These are phyloP conservation scores for Dromius quadrimaculatus DNA, from an alignment of 2,888 invertebrate species.

Conservation along the genomic window DNA sequence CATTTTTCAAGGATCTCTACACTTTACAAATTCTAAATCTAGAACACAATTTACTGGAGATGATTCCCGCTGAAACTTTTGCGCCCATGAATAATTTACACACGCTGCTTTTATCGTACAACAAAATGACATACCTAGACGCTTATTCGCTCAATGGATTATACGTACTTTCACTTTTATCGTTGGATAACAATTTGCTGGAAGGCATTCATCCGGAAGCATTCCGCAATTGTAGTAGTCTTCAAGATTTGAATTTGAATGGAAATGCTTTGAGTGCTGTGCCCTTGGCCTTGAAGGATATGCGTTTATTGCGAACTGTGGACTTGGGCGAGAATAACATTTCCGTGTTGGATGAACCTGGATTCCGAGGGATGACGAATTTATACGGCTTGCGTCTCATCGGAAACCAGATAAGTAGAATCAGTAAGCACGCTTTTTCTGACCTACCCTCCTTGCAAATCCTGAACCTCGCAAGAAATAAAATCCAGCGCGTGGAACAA, in stretches of 20 bases:
- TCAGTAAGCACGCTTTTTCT: slow-evolving; percentile 82
- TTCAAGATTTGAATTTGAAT: slow-evolving; percentile 91
- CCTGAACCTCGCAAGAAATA: slow-evolving; percentile 89
- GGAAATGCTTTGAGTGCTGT: slow-evolving; percentile 85
- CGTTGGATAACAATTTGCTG: slow-evolving; percentile 87
- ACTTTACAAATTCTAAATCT: slow-evolving; percentile 88
- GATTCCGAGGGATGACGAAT: slow-evolving; percentile 86
- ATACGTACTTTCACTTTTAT: slow-evolving; percentile 86
- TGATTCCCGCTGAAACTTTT: slow-evolving; percentile 88
- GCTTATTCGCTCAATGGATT: slow-evolving; percentile 89
- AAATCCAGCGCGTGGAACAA: slow-evolving; percentile 80
- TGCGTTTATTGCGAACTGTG: slow-evolving; percentile 87
- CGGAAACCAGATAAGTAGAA: slow-evolving; percentile 87
- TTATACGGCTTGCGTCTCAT: slow-evolving; percentile 90
- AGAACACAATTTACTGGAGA: slow-evolving; percentile 86
- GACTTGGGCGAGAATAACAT: slow-evolving; percentile 94
- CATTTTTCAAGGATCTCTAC: slow-evolving; percentile 87
- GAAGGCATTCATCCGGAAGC: slow-evolving; percentile 88
- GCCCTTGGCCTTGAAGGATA: slow-evolving; percentile 85
- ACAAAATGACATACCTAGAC: slow-evolving; percentile 86
- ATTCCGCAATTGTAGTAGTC: slow-evolving; percentile 89
- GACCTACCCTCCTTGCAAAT: slow-evolving; percentile 86
- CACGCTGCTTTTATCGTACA: slow-evolving; percentile 87
- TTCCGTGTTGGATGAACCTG: slow-evolving; percentile 81
- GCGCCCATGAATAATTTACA: slow-evolving; percentile 93